Evolutionary conservation across 2,888 invertebrate genomes (phyloP).

Genomic region (Rutpela maculata): DNA sequence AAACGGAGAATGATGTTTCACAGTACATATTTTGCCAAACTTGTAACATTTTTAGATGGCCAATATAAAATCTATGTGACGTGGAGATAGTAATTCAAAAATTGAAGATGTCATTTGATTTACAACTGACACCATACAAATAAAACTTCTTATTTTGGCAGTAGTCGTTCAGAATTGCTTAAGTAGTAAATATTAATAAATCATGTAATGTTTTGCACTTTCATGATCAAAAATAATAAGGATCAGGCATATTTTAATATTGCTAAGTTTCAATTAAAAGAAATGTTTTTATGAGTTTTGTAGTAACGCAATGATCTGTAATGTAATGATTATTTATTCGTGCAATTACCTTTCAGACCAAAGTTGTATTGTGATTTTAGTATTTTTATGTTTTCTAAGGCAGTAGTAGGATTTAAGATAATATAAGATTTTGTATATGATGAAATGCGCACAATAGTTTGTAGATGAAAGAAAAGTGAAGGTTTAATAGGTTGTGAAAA

Average conservation of each 20-base stretch:
- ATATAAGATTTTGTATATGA: slow-evolving; percentile 37
- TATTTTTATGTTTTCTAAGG: slow-evolving; percentile 58
- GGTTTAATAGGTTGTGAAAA: slow-evolving; percentile 36
- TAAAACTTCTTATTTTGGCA: background rate
- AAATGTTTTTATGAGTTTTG: slow-evolving; percentile 23
- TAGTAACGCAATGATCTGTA: slow-evolving; percentile 28
- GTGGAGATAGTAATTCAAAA: no score
- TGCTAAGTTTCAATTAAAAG: background rate
- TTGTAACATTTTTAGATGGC: no score
- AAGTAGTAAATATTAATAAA: background rate
- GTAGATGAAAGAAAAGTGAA: slow-evolving; percentile 20
- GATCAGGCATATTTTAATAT: background rate
- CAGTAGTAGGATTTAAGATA: slow-evolving; percentile 55
- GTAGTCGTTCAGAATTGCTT: background rate
- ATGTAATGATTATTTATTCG: slow-evolving; percentile 46
- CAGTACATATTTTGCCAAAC: no score
- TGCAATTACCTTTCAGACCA: slow-evolving; percentile 67
- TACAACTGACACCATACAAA: no score
- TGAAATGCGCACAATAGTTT: slow-evolving; percentile 38
- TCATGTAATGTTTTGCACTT: background rate
- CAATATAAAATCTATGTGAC: no score
- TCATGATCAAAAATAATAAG: background rate
- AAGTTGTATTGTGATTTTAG: slow-evolving; percentile 68
- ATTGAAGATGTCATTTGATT: no score
- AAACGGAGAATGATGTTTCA: no score